Evolutionary conservation across 2,113 vertebrate species (phyloP).

Genomic region (Pelusios castaneus): DNA sequence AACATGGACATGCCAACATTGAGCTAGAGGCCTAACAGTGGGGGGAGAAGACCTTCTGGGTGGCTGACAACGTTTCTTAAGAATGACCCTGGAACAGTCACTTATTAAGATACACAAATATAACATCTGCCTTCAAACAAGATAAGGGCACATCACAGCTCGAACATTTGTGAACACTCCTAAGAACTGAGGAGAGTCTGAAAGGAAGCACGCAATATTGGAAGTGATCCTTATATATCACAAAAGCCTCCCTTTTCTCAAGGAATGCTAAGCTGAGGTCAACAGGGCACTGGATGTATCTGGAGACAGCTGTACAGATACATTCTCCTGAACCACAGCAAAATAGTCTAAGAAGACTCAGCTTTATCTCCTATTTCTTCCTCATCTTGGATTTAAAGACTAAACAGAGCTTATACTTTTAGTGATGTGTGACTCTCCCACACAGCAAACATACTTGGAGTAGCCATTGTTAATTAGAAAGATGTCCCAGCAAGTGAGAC

Average conservation of each 20-base stretch:
- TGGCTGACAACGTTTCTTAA: background rate
- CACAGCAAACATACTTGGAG: background rate
- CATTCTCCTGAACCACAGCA: background rate
- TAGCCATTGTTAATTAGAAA: background rate
- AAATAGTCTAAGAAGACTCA: background rate
- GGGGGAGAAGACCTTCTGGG: background rate
- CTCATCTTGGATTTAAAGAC: background rate
- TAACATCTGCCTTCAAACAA: background rate
- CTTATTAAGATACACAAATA: background rate
- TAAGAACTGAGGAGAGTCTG: background rate
- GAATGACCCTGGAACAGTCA: background rate
- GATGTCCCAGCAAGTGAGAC: background rate
- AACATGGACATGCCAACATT: background rate
- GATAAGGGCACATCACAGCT: too few species aligned
- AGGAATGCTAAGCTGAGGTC: background rate
- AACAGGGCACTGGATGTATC: background rate
- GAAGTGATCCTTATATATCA: background rate
- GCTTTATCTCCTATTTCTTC: background rate
- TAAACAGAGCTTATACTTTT: background rate
- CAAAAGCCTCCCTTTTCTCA: background rate
- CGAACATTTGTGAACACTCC: background rate
- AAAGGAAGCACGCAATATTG: background rate
- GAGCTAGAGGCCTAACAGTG: background rate
- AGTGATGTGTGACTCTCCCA: background rate
- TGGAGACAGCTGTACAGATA: background rate